Conservation (phyloP, 2,888 invertebrate species). For the Sthenelais limicola region DNA sequence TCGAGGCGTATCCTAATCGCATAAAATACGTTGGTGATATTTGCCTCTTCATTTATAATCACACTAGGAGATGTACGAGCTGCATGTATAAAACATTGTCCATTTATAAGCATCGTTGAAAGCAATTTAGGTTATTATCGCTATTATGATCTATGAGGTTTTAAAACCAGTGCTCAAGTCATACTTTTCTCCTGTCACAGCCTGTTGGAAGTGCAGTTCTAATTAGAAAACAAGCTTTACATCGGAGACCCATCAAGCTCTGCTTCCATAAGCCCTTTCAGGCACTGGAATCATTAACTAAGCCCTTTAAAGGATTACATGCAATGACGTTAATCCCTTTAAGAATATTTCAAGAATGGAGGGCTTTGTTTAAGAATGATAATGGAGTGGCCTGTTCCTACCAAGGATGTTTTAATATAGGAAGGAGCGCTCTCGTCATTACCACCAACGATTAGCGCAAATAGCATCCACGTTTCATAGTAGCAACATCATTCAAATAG, state of each 20-base stretch:
- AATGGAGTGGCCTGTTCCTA: no score
- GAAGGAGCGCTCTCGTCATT: no score
- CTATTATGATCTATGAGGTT: no score
- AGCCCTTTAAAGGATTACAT: constrained; percentile 37
- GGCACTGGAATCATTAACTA: constrained; percentile 15
- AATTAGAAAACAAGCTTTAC: constrained; percentile 29
- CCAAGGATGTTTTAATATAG: no score
- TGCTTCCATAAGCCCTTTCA: constrained; percentile 7
- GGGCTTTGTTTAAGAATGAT: no score
- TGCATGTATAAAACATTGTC: neutral
- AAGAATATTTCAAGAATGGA: constrained; percentile 22
- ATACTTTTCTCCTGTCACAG: no score
- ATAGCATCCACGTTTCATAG: no score
- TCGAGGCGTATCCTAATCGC: constrained; percentile 20
- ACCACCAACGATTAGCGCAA: no score
- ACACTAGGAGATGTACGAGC: neutral
- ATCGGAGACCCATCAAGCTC: constrained; percentile 1
- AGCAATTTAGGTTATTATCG: no score
- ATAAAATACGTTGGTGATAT: constrained; percentile 19
- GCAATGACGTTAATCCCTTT: constrained; percentile 18
- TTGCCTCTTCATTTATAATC: constrained; percentile 7
- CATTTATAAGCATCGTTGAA: no score
- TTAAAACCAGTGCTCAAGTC: no score
- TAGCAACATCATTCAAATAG: no score
- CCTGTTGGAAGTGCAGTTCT: constrained; percentile 33